Evolutionary conservation across 2,797 vertebrate genomes (phyloP).

Genomic region (Thalassophryne amazonica): DNA sequence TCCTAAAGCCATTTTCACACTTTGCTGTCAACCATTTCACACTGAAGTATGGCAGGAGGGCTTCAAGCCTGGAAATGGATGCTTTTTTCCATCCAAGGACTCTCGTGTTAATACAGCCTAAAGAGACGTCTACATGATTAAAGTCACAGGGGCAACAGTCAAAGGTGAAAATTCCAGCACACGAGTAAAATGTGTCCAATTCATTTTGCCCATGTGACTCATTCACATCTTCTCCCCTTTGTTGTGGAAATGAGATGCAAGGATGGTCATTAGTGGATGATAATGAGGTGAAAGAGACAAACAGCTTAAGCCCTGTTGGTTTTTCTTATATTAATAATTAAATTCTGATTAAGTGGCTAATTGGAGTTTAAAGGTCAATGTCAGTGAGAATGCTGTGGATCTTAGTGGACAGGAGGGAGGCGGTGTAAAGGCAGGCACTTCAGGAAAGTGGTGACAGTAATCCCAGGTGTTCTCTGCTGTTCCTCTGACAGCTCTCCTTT

Average conservation of each 20-base stretch:
- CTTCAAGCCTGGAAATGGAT: constrained; percentile 42
- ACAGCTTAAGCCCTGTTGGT: constrained; percentile 80
- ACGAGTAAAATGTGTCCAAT: constrained; percentile 18
- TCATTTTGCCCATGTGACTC: constrained; percentile 45
- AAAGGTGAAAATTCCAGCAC: constrained; percentile 15
- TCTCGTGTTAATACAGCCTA: constrained; percentile 50
- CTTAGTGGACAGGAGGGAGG: constrained; percentile 43
- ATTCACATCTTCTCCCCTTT: constrained; percentile 59
- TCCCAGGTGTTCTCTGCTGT: constrained; percentile 72
- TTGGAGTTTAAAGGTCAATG: constrained; percentile 83
- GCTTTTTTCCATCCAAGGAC: constrained; percentile 25
- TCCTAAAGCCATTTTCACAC: constrained; percentile 43
- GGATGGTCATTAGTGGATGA: constrained; percentile 77
- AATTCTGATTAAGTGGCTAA: constrained; percentile 82
- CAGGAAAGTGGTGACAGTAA: constrained; percentile 66
- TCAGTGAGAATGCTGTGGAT: constrained; percentile 66
- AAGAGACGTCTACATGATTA: constrained; percentile 41
- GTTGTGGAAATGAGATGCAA: constrained; percentile 79
- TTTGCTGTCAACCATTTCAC: constrained; percentile 59
- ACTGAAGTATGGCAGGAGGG: constrained; percentile 45
- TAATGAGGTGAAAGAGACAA: constrained; percentile 82
- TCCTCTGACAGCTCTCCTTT: constrained; percentile 63
- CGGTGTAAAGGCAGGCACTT: constrained; percentile 19
- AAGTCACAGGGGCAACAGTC: constrained; percentile 26
- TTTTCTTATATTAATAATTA: constrained; percentile 83